Evolutionary conservation across 2,888 invertebrate genomes (phyloP).

Genomic region (Mythimna loreyi): DNA sequence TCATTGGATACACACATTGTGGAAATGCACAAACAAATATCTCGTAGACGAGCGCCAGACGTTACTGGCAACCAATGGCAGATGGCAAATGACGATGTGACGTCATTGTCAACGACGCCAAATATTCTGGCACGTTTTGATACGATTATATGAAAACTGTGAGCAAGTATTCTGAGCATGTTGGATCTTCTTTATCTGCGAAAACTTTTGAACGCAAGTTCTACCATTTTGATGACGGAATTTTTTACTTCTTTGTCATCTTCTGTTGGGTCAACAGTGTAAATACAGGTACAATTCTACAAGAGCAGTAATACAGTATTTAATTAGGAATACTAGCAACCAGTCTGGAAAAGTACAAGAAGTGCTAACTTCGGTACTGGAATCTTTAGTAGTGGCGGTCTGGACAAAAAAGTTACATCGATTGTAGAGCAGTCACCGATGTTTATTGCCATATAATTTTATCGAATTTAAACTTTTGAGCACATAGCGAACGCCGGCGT

Average conservation of each 20-base stretch:
- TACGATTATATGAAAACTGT: constrained; percentile 40
- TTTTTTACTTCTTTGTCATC: neutral
- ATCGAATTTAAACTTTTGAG: no score
- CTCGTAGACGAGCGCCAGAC: constrained; percentile 80
- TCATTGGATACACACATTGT: constrained; percentile 66
- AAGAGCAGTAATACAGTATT: neutral
- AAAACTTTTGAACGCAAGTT: constrained; percentile 30
- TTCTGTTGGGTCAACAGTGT: neutral
- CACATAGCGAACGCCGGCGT: no score
- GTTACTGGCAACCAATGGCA: constrained; percentile 64
- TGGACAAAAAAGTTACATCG: neutral
- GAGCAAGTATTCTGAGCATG: constrained; percentile 25
- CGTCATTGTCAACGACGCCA: constrained; percentile 63
- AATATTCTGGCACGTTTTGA: constrained; percentile 50
- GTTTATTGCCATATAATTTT: no score
- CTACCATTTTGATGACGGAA: constrained; percentile 5
- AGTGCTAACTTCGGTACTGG: neutral
- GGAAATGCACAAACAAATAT: constrained; percentile 71
- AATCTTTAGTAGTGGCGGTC: neutral
- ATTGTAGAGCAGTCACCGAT: no score
- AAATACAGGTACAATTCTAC: neutral
- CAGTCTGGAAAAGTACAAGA: neutral
- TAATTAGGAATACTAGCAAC: neutral
- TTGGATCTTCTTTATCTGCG: constrained; percentile 2
- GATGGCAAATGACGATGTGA: constrained; percentile 63